Evolutionary conservation across 2,888 invertebrate species (phyloP).

Genomic region (Petrophora chlorosata): DNA sequence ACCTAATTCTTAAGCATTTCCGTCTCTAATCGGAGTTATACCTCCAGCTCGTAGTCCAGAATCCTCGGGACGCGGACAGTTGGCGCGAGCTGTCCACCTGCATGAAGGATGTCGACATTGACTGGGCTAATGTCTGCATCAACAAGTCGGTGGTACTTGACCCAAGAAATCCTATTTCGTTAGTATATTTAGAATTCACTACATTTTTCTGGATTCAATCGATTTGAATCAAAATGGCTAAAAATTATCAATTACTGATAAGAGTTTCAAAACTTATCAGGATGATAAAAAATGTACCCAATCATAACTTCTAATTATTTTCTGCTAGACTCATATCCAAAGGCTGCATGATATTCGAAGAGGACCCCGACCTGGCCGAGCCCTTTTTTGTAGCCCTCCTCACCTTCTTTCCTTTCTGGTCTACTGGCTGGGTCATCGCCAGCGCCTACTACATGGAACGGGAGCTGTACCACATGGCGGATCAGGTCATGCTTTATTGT

Average conservation of each 20-base stretch:
- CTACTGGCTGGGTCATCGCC: constrained; percentile 53
- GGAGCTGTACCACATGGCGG: constrained; percentile 60
- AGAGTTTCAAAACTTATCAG: not conserved
- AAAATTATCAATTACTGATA: too few species aligned
- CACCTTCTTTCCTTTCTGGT: constrained; percentile 59
- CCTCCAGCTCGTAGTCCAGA: constrained; percentile 53
- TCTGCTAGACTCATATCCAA: constrained; percentile 62
- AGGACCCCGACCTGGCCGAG: constrained; percentile 59
- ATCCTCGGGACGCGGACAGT: constrained; percentile 48
- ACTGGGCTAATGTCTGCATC: constrained; percentile 66
- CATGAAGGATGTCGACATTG: constrained; percentile 58
- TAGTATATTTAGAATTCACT: constrained; percentile 21
- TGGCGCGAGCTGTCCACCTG: constrained; percentile 74
- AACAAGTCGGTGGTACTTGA: constrained; percentile 59
- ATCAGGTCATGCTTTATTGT: constrained; percentile 49
- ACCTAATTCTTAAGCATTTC: too few species aligned
- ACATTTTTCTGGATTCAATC: not conserved
- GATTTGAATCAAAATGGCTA: not conserved
- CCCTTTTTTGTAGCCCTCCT: constrained; percentile 64
- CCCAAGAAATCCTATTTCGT: constrained; percentile 69
- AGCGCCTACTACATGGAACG: constrained; percentile 60
- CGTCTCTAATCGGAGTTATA: too few species aligned
- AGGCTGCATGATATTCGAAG: constrained; percentile 60
- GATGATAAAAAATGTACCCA: not conserved
- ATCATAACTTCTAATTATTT: constrained; percentile 5